Evolutionary conservation across 1,140 invertebrate genomes (phyloP).

Genomic region (Drosophila miranda): DNA sequence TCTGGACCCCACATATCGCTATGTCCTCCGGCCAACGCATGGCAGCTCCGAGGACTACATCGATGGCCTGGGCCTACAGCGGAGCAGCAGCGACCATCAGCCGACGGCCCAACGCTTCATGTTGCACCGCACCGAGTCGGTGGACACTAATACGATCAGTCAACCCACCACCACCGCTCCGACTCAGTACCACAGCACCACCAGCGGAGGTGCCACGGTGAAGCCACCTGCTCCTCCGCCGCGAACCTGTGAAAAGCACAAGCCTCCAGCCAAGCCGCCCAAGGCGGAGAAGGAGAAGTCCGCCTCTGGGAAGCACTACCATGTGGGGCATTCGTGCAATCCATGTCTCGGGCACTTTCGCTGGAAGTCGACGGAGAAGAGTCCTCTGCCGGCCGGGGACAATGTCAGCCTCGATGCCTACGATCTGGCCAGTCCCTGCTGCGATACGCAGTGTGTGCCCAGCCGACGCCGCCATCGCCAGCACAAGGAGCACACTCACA

Average conservation of each 20-base stretch:
- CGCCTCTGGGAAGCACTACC: slow-evolving; percentile 65
- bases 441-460: slow-evolving; percentile 91
- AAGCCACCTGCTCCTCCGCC: slow-evolving; percentile 75
- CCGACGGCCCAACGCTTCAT: slow-evolving; percentile 47
- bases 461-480: slow-evolving; percentile 85
- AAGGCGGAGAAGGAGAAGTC: slow-evolving; percentile 65
- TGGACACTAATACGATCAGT: slow-evolving; percentile 62
- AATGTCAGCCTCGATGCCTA: slow-evolving; percentile 91
- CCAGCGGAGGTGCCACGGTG: slow-evolving; percentile 1
- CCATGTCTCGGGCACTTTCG: slow-evolving; percentile 86
- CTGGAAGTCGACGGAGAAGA: slow-evolving; percentile 73
- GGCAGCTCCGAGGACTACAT: slow-evolving; percentile 84
- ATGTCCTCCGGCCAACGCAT: slow-evolving; percentile 85
- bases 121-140: slow-evolving; percentile 62
- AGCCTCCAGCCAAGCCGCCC: slow-evolving; percentile 64
- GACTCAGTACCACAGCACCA: slow-evolving; percentile 64
- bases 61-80: slow-evolving; percentile 84
- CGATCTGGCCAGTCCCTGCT: slow-evolving; percentile 91
- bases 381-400: slow-evolving; percentile 82
- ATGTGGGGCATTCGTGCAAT: slow-evolving; percentile 87
- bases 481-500: slow-evolving; percentile 86
- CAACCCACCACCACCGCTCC: slow-evolving; percentile 61
- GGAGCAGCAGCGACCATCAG: slow-evolving; percentile 84
- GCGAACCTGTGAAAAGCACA: slow-evolving; percentile 78
- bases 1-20: slow-evolving; percentile 87